Percentiles rank a stretch among this genome's conserved stretches.
Evolutionary conservation across 2,113 vertebrate genomes (phyloP).

Genomic region (Cacatua alba): DNA sequence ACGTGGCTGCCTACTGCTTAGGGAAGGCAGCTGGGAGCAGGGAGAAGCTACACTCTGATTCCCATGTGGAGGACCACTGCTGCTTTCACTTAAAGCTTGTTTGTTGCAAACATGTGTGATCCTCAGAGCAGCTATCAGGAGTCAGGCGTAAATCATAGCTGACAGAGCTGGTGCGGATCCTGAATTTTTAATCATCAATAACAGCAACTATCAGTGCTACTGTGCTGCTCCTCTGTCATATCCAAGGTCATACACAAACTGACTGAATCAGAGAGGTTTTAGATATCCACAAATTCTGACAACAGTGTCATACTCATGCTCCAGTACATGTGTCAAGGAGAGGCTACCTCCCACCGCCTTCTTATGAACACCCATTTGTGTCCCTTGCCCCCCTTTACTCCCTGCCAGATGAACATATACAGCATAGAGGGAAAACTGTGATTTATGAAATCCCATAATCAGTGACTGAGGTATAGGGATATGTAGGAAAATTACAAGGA

Average conservation of each 20-base stretch:
- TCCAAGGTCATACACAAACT: not conserved
- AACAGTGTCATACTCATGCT: not conserved
- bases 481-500: not conserved
- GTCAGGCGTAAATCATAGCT: not conserved
- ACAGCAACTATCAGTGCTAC: not conserved
- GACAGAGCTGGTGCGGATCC: not conserved
- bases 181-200: not conserved
- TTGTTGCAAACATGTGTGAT: not conserved
- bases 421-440: not conserved
- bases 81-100: not conserved
- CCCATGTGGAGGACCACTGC: not conserved
- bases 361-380: not conserved
- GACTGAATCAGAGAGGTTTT: not conserved
- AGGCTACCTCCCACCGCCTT: not conserved
- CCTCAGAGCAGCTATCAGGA: not conserved
- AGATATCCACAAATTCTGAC: not conserved
- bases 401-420: not conserved
- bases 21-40: not conserved
- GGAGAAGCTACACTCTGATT: not conserved
- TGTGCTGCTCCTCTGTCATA: not conserved
- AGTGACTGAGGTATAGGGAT: not conserved
- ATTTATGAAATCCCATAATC: not conserved
- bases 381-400: fast-evolving
- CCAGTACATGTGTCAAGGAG: not conserved
- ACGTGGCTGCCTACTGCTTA: not conserved